Base-by-base conservation (phyloP, 2,113 vertebrate species). In the Ammodytes marinus region DNA sequence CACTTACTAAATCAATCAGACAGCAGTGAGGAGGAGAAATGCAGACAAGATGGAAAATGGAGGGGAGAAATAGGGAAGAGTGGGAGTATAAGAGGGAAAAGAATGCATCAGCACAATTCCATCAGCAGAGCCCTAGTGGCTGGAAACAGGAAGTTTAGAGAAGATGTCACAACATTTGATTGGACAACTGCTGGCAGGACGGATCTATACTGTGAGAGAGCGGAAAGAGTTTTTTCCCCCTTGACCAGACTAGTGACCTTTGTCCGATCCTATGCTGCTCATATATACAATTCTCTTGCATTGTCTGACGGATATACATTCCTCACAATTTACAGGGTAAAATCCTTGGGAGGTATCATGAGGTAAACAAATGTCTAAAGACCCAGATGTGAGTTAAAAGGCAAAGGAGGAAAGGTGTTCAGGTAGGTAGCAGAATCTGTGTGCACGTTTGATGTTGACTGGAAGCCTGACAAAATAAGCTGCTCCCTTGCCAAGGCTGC, bases 401-500 rank as follows among this genome's bases (percentile, higher is more conserved):
- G 73, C 37, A 70, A 53, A 27, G 71, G 78, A 80, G 78, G 64
- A 70, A 88, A 79, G 78, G 77, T 70, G 79, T 81, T 73, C 66
- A 53, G 68, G 72, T 74, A 50, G 72, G 64, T 27, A 65, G 88
- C 69, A 4, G 81, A 73, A 70, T 69, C 66, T n/a, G 58, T 43
- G 35, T 66, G 67, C 72, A 49, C 37, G 77, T 89, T 89, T 93
- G 88, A 93, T 91, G 92, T 86, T 60, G 86, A 86, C 92, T 92
- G 92, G 91, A 93, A 83, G 78, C 66, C 84, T 84, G 93, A 94
- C 92, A 94, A 92, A 88, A 81, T 64, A 73, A 72, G 81, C 84
- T 15, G 69, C 81, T 85, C 61, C 53, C 67, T 88, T 88, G 90
- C 92, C 94, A 93, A 92, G 70, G 69, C 47, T 70, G 78, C 45